These are phyloP conservation scores for Melanotus villosus DNA, from an alignment of 2,888 invertebrate genomes.

Conservation along the genomic window DNA sequence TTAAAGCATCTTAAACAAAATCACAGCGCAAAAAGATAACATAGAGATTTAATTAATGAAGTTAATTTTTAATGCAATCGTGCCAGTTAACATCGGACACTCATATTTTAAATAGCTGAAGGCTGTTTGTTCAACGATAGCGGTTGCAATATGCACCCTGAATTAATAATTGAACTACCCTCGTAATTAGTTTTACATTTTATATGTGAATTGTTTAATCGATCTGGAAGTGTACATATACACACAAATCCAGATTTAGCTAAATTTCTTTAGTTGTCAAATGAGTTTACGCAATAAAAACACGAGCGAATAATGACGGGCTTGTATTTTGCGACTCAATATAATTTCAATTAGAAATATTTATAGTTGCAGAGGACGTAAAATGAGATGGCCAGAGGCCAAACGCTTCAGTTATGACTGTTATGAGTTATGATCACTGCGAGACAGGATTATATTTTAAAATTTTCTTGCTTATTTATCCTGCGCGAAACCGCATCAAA, in stretches of 20 bases:
- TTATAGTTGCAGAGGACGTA: conserved; percentile 19
- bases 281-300: background rate
- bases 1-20: no score
- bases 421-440: conserved; percentile 7
- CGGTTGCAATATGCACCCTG: conserved; percentile 49
- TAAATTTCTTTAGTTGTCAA: background rate
- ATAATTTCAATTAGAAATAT: conserved; percentile 25
- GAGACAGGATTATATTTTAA: conserved; percentile 1
- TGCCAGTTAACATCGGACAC: background rate
- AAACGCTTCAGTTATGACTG: conserved; percentile 6
- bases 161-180: conserved; percentile 41
- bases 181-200: conserved; percentile 45
- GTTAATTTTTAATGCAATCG: no score
- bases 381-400: conserved; percentile 18
- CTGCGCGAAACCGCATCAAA: background rate
- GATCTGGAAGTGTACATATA: no score
- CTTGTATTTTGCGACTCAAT: conserved; percentile 6
- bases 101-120: no score
- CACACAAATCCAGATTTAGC: conserved; percentile 17
- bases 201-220: no score
- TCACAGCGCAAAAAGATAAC: no score
- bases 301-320: conserved; percentile 1
- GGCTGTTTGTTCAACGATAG: conserved; percentile 46
- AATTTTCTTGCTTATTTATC: background rate
- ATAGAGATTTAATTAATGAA: no score